Percentiles rank a stretch among this genome's conserved stretches.
phyloP scores from a whole-genome alignment of 2,797 vertebrate species.

The Trematomus bernacchii region DNA sequence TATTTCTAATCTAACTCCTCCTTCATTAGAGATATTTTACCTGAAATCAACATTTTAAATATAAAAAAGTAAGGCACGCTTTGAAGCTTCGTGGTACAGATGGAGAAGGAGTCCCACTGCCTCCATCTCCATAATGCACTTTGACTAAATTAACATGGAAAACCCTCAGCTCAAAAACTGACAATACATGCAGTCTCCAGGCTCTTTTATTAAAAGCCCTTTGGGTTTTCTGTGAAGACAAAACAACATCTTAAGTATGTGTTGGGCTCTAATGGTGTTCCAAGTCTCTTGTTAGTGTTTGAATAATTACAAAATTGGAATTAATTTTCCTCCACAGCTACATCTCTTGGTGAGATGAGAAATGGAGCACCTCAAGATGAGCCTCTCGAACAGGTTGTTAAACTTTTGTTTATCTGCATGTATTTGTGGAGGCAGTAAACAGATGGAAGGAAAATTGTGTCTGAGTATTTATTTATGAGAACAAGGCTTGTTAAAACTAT shows the following conservation, averaged over 20 bases:
- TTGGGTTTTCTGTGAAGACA: background rate
- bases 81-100: background rate
- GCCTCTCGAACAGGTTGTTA: conserved; percentile 1
- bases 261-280: background rate
- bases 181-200: background rate
- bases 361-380: background rate
- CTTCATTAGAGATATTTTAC: background rate
- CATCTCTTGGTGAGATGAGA: background rate
- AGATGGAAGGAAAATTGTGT: background rate
- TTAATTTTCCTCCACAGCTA: background rate
- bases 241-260: background rate
- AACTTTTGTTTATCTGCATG: conserved; percentile 3
- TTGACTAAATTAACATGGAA: background rate
- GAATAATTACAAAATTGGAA: background rate
- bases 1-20: background rate
- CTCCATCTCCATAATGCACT: background rate
- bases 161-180: background rate
- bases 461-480: background rate
- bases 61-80: background rate
- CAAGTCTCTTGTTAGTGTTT: conserved; percentile 8
- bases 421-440: background rate
- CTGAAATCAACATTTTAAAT: background rate
- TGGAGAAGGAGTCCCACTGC: background rate
- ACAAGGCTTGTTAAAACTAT: conserved; percentile 2
- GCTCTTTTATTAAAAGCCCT: background rate